Evolutionary conservation across 2,113 vertebrate species (phyloP), one percentile per base, ranked within the genome.

Genomic region (Megaleporinus macrocephalus): DNA sequence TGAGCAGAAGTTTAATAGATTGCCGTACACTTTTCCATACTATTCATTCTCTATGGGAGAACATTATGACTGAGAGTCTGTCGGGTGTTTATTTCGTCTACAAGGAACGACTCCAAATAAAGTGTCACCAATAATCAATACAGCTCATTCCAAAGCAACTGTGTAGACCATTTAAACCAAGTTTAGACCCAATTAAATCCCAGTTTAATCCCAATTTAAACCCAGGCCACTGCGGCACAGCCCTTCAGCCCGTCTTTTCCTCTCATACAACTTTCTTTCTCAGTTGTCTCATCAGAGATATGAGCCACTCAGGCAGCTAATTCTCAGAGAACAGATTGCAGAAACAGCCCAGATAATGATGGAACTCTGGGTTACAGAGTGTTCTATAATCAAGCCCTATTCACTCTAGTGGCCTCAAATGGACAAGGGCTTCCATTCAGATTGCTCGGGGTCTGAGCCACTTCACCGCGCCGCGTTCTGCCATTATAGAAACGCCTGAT

Each of bases 361-460:
- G 33, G 66, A 44, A 70, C 66, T 12, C 33, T 44, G 66, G 22
- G 7, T 61, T n/a, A 11, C 0, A 69, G 65, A 66, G 16, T 29
- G 33, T 66, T 29, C 16, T 29, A 33, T 66, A 68, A 68, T 68
- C 65, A 36, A 68, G 29, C 65, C 65, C 33, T 22, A 68, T 33
- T 68, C n/a, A 69, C 20, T 69, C 33, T 22, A 69, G 65, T 36
- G 66, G 20, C 33, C 22, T 41, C 33, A 70, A 44, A 44, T 10
- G 15, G 36, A 11, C 20, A 22, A 70, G 33, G 33, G 66, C 33
- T 24, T 61, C 57, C 22, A 26, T 61, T 44, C 66, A 70, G 15
- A 36, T 36, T 70, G 66, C 33, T 68, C 2, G 36, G 30, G 33
- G 16, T 33, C 22, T n/a, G 36, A 70, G 36, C 66, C n/a, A 70